phyloP scores from a whole-genome alignment of 1,140 invertebrate genomes.

The Lysiphlebus fabarum region DNA sequence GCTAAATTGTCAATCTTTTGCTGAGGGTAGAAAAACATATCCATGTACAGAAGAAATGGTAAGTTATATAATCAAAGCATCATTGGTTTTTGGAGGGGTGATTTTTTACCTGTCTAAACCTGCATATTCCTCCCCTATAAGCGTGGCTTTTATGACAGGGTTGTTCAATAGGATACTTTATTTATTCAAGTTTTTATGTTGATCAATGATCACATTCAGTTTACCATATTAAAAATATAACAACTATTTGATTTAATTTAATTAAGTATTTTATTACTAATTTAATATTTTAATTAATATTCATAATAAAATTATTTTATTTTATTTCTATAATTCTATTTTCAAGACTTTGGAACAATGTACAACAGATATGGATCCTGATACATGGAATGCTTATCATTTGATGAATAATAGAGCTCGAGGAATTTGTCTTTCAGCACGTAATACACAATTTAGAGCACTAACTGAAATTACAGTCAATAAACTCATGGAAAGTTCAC shows the following conservation, averaged over 20 bases:
- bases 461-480: constrained; percentile 68
- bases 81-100: constrained; percentile 22
- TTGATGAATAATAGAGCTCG: constrained; percentile 67
- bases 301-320: background rate
- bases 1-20: constrained; percentile 66
- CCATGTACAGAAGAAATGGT: constrained; percentile 65
- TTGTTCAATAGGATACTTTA: constrained; percentile 11
- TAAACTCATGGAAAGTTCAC: constrained; percentile 60
- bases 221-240: background rate
- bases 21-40: constrained; percentile 62
- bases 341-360: constrained; percentile 60
- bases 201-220: background rate
- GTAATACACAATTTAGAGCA: constrained; percentile 66
- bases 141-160: constrained; percentile 8
- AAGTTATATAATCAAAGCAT: constrained; percentile 18
- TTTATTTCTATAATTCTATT: constrained; percentile 15
- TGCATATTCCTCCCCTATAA: constrained; percentile 30
- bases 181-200: constrained; percentile 11
- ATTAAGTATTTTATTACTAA: constrained; percentile 3
- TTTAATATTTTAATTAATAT: constrained; percentile 2
- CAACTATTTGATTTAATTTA: background rate
- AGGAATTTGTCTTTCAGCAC: constrained; percentile 65
- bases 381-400: constrained; percentile 71
- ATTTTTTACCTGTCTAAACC: constrained; percentile 36
- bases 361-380: constrained; percentile 65